Evolutionary conservation across 2,113 vertebrate genomes (phyloP).

Genomic region (Corythornis madagascariensis): DNA sequence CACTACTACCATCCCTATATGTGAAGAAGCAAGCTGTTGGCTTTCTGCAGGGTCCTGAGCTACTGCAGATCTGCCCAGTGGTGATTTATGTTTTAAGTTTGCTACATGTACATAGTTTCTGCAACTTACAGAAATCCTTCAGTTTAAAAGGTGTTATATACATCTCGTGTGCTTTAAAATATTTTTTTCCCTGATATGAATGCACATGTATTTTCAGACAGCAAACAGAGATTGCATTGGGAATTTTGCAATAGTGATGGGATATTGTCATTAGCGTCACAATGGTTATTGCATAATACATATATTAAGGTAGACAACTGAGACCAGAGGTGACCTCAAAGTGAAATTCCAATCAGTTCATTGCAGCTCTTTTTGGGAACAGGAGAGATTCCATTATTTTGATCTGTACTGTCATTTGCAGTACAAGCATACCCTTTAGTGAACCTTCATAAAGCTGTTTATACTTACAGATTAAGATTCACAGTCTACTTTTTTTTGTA

Average conservation of each 20-base stretch:
- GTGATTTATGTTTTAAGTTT: not conserved
- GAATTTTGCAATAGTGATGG: not conserved
- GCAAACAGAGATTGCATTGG: not conserved
- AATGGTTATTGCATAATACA: not conserved
- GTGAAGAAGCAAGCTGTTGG: not conserved
- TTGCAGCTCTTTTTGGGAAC: not conserved
- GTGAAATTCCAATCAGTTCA: slow-evolving; percentile 21
- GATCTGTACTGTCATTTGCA: not conserved
- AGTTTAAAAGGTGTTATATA: not conserved
- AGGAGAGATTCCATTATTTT: slow-evolving; percentile 16
- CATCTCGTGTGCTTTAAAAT: not conserved
- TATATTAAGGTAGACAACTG: not conserved
- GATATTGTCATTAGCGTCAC: not conserved
- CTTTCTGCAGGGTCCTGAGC: not conserved
- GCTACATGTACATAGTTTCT: not conserved
- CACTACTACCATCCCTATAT: not conserved
- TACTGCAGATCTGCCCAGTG: not conserved
- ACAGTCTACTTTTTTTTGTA: not conserved
- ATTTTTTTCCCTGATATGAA: not conserved
- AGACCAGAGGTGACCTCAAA: not conserved
- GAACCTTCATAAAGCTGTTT: not conserved
- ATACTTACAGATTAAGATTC: not conserved
- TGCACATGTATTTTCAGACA: not conserved
- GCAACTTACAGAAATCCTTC: not conserved
- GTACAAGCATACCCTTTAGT: not conserved